Conservation (phyloP, 2,797 vertebrate species). For the Eulemur rubriventer region DNA sequence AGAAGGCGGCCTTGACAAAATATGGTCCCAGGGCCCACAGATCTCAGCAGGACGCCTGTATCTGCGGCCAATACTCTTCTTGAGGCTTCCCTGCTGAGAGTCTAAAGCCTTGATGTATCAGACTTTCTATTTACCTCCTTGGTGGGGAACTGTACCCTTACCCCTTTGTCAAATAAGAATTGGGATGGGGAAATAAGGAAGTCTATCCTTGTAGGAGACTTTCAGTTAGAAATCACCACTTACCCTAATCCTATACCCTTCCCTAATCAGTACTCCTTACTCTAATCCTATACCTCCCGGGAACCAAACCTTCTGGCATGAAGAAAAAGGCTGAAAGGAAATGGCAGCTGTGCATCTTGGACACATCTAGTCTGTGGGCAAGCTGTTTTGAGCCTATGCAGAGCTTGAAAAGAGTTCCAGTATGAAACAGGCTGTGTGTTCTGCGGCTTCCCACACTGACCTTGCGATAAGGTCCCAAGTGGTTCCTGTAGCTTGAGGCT, state of each 20-base stretch:
- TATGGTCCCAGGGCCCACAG: background rate
- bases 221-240: background rate
- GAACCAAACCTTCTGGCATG: background rate
- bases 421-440: background rate
- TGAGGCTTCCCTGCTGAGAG: background rate
- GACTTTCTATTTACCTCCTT: background rate
- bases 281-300: background rate
- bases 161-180: background rate
- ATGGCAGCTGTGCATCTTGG: background rate
- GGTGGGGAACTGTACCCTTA: background rate
- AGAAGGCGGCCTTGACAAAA: background rate
- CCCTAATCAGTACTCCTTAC: background rate
- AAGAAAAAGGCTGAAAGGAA: background rate
- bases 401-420: background rate
- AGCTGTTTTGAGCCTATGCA: background rate
- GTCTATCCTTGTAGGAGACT: background rate
- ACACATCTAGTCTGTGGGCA: background rate
- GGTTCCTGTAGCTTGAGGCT: background rate
- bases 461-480: background rate
- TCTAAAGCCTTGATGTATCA: background rate
- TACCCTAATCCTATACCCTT: background rate
- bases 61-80: background rate
- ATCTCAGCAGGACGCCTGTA: background rate
- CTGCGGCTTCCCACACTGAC: background rate
- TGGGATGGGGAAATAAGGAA: background rate